Evolutionary conservation across 2,113 vertebrate species (phyloP).

Genomic region (Melozone crissalis): DNA sequence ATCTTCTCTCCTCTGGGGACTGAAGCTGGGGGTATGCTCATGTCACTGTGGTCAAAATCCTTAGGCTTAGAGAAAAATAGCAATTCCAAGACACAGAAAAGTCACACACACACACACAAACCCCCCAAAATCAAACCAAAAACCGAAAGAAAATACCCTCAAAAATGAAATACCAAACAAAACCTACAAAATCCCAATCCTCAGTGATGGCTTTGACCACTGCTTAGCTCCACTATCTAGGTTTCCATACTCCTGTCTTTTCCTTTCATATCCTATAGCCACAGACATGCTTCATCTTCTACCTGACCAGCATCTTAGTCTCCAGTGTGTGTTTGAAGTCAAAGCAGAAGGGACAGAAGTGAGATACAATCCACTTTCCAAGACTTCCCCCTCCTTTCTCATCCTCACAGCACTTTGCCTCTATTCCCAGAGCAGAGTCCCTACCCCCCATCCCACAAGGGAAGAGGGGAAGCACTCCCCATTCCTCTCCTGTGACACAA

Average conservation of each 20-base stretch:
- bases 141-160: neutral
- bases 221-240: neutral
- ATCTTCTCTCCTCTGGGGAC: neutral
- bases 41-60: neutral
- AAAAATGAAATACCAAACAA: neutral
- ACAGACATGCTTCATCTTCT: neutral
- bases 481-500: neutral
- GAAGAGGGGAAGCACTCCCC: neutral
- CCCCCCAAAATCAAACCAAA: neutral
- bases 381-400: neutral
- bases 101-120: neutral
- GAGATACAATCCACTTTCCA: neutral
- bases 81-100: neutral
- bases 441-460: too few species aligned
- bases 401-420: neutral
- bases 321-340: neutral
- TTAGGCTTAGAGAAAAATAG: neutral
- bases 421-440: neutral
- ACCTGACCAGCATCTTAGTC: neutral
- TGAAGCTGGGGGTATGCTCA: accelerated
- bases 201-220: neutral
- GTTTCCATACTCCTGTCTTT: neutral
- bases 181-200: neutral
- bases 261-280: neutral
- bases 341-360: neutral